These are phyloP conservation scores for Eupeodes latifasciatus DNA, from an alignment of 2,888 invertebrate species.

Conservation along the genomic window DNA sequence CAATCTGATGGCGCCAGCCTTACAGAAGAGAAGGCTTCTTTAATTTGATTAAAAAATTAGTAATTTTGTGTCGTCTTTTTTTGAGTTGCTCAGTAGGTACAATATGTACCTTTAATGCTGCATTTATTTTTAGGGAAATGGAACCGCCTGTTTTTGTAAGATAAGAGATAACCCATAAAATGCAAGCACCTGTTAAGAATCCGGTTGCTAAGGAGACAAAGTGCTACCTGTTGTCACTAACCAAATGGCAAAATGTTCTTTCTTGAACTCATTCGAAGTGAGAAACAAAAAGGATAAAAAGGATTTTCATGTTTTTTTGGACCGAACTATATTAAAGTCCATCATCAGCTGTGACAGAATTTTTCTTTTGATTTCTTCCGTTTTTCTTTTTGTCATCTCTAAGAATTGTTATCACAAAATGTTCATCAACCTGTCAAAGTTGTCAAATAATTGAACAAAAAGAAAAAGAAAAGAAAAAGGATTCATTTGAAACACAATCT, in stretches of 20 bases:
- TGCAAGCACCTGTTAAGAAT: constrained; percentile 48
- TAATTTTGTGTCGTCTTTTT: no score
- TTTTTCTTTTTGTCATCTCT: neutral
- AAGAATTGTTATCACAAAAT: constrained; percentile 53
- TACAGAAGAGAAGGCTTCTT: neutral
- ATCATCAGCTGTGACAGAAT: constrained; percentile 16
- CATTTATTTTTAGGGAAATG: constrained; percentile 37
- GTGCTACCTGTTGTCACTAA: constrained; percentile 38
- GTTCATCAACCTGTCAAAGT: constrained; percentile 71
- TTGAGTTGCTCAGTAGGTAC: neutral
- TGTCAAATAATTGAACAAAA: constrained; percentile 56
- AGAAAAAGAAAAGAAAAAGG: constrained; percentile 26
- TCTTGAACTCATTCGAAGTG: neutral
- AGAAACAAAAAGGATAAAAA: constrained; percentile 31
- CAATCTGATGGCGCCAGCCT: no score
- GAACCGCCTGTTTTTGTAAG: constrained; percentile 25
- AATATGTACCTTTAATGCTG: constrained; percentile 4
- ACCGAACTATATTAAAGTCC: constrained; percentile 40
- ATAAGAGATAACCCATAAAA: constrained; percentile 7
- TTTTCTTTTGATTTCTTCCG: constrained; percentile 30
- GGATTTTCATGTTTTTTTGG: constrained; percentile 59
- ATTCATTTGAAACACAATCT: neutral
- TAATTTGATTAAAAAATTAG: neutral
- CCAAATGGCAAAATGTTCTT: neutral
- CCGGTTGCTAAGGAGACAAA: neutral